phyloP scores from a whole-genome alignment of 1,140 invertebrate genomes.

The Caenorhabditis latens region DNA sequence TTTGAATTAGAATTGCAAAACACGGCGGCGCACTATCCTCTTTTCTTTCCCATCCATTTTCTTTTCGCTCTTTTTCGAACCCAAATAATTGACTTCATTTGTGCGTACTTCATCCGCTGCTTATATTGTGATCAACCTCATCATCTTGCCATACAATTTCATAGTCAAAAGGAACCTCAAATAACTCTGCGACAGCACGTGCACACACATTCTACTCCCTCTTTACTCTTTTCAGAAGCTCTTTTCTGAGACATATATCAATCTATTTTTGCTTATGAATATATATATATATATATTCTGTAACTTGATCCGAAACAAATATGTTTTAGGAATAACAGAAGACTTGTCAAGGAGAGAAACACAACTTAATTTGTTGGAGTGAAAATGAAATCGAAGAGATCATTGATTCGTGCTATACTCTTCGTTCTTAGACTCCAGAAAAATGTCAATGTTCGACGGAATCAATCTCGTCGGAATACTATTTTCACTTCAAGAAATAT shows the following conservation, averaged over 20 bases:
- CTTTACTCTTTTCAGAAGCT: not conserved
- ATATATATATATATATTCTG: not conserved
- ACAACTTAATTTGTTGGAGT: not conserved
- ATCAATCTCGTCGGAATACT: conserved; percentile 59
- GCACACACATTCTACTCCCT: not conserved
- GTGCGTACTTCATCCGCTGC: conserved; percentile 24
- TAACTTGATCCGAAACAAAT: conserved; percentile 20
- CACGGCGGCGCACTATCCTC: not conserved
- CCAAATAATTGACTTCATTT: conserved; percentile 41
- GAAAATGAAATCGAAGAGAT: conserved; percentile 62
- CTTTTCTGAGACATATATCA: not conserved
- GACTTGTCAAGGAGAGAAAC: not conserved
- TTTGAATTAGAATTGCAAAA: not conserved
- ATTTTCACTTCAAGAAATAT: conserved; percentile 19
- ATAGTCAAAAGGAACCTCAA: not conserved
- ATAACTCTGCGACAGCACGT: not conserved
- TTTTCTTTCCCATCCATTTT: not conserved
- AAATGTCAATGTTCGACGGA: conserved; percentile 54
- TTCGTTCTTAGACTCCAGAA: conserved; percentile 63
- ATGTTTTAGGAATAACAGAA: conserved; percentile 1
- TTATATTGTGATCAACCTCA: conserved; percentile 41
- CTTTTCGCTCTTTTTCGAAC: not conserved
- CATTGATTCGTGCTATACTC: conserved; percentile 62
- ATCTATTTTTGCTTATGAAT: conserved; percentile 4
- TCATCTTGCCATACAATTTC: conserved; percentile 39